Conservation (phyloP, 53 echinoderm and acorn worm genomes). For the Holothuria leucospilota region DNA sequence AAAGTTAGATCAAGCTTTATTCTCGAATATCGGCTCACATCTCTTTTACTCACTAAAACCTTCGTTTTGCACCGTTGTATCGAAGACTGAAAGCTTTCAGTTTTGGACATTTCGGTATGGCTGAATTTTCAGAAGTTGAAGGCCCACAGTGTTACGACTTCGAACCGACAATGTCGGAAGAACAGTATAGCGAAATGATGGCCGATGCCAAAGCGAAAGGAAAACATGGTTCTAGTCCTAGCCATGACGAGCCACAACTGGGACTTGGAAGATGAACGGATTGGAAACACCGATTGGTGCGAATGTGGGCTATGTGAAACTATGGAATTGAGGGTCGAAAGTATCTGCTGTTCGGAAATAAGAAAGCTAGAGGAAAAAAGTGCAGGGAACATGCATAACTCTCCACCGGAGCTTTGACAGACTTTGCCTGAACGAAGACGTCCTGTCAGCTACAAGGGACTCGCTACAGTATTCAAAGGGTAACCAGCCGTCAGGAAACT, state of each 20-base stretch:
- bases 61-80: too few species aligned
- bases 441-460: background rate
- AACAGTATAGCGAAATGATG: background rate
- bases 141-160: conserved; percentile 2
- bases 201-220: background rate
- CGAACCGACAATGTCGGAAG: background rate
- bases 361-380: background rate
- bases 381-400: background rate
- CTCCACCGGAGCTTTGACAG: background rate
- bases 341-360: background rate
- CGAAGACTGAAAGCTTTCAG: too few species aligned
- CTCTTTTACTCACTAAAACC: too few species aligned
- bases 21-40: too few species aligned
- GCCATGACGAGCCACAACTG: background rate
- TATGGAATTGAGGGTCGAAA: background rate
- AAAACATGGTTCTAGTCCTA: background rate
- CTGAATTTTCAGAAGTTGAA: background rate
- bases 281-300: too few species aligned
- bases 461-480: conserved; percentile 1
- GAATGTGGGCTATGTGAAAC: too few species aligned
- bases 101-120: background rate
- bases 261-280: background rate
- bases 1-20: too few species aligned
- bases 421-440: conserved; percentile 5
- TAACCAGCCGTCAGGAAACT: background rate